Percentiles rank a stretch among this genome's conserved stretches.
Conservation (phyloP, 35 echinoderm and acorn worm genomes). For the Apostichopus parvimensis region DNA sequence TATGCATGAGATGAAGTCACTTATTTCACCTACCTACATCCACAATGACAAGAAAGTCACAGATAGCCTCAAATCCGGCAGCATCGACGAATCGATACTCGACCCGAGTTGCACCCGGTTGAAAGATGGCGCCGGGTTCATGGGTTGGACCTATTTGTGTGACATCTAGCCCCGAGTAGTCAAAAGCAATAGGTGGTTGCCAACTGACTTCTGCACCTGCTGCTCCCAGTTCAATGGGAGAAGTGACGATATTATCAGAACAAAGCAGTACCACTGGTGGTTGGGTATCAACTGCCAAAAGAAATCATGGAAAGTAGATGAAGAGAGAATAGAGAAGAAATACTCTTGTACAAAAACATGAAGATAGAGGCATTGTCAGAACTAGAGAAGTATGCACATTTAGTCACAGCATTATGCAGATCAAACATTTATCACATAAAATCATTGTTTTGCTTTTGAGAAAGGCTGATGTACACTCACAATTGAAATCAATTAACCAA, state of each 20-base stretch:
- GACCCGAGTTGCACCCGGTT: slow-evolving; percentile 62
- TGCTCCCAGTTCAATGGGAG: slow-evolving; percentile 35
- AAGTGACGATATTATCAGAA: background rate
- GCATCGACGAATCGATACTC: slow-evolving; percentile 64
- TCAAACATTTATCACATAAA: background rate
- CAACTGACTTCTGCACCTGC: background rate
- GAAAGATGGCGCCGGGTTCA: slow-evolving; percentile 43
- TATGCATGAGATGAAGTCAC: background rate
- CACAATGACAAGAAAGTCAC: slow-evolving; percentile 65
- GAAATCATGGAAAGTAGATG: background rate
- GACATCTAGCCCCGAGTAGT: background rate
- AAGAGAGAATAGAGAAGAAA: no score
- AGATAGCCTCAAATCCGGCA: slow-evolving; percentile 21
- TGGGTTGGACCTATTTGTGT: background rate
- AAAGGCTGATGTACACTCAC: no score
- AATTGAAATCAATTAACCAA: no score
- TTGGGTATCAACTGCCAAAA: slow-evolving; percentile 32
- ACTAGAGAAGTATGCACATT: background rate
- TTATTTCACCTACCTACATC: slow-evolving; percentile 1
- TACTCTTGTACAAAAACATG: no score
- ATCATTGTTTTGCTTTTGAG: no score
- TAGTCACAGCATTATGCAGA: background rate
- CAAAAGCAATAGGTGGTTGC: background rate
- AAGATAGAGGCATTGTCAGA: background rate
- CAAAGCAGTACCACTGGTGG: slow-evolving; percentile 5